Evolutionary conservation across 2,797 vertebrate species (phyloP).

Genomic region (Artibeus lituratus): DNA sequence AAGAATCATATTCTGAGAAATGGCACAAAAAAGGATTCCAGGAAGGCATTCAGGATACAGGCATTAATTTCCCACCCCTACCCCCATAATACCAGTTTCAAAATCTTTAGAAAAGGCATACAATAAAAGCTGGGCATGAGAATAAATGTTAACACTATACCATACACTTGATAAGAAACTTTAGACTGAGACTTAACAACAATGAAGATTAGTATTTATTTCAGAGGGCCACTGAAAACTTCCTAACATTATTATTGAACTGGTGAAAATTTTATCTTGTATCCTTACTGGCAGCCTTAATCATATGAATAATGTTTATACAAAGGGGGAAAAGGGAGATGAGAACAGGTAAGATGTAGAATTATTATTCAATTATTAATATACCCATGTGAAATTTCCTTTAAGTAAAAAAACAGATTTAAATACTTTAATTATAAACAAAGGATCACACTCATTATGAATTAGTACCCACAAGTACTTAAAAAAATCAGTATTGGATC

Average conservation of each 20-base stretch:
- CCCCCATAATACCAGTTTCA: background rate
- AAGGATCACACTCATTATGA: slow-evolving; percentile 18
- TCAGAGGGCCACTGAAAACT: background rate
- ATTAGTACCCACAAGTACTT: background rate
- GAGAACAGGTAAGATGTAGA: background rate
- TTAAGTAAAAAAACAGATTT: background rate
- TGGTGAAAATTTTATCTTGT: background rate
- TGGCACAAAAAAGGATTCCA: background rate
- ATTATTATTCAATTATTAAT: slow-evolving; percentile 18
- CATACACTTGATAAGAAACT: background rate
- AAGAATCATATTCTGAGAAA: background rate
- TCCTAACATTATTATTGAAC: slow-evolving; percentile 5
- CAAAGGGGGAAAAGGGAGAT: background rate
- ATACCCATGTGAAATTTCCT: background rate
- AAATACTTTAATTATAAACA: slow-evolving; percentile 32
- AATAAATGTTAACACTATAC: slow-evolving; percentile 6
- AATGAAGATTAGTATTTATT: slow-evolving; percentile 44
- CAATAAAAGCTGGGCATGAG: slow-evolving; percentile 2
- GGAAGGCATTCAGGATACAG: background rate
- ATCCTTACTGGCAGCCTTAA: background rate
- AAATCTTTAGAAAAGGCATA: slow-evolving; percentile 9
- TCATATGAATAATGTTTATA: slow-evolving; percentile 11
- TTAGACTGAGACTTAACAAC: slow-evolving; percentile 20
- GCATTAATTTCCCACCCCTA: background rate
- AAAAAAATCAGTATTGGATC: background rate